These are phyloP conservation scores for Columbina picui DNA, from an alignment of 2,113 vertebrate species.

Conservation along the genomic window DNA sequence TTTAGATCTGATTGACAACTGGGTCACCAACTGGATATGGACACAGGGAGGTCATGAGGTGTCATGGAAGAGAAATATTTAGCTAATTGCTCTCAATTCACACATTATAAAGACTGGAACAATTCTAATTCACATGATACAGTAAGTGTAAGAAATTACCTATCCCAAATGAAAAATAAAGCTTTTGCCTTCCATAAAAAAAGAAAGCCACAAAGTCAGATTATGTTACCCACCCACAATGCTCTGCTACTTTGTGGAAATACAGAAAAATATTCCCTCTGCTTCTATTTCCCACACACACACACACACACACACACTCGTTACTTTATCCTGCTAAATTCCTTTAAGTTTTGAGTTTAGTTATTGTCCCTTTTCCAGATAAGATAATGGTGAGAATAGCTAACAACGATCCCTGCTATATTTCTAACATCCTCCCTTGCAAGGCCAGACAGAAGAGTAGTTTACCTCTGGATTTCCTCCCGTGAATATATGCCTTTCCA, in stretches of 20 bases:
- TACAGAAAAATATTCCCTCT: neutral
- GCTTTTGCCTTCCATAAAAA: neutral
- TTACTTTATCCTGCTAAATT: neutral
- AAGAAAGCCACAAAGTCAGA: neutral
- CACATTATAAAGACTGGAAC: neutral
- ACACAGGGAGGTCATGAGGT: neutral
- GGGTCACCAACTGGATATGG: neutral
- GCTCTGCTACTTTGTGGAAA: neutral
- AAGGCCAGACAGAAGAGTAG: neutral
- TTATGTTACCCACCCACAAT: neutral
- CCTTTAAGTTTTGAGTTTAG: neutral
- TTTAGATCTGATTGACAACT: neutral
- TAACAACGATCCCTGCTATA: neutral
- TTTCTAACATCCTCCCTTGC: neutral
- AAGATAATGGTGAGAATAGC: neutral
- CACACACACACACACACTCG: accelerated
- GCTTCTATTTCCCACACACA: accelerated
- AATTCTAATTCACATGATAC: neutral
- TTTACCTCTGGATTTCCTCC: slow-evolving; percentile 92
- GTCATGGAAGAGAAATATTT: neutral
- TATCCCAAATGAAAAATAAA: neutral
- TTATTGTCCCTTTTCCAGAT: neutral
- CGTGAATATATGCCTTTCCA: slow-evolving; percentile 92
- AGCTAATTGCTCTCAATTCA: neutral
- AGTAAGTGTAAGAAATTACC: neutral